Percentiles rank a stretch among this genome's conserved stretches.
These are phyloP conservation scores for Notolabrus celidotus DNA, from an alignment of 2,797 vertebrate genomes.

Conservation along the genomic window DNA sequence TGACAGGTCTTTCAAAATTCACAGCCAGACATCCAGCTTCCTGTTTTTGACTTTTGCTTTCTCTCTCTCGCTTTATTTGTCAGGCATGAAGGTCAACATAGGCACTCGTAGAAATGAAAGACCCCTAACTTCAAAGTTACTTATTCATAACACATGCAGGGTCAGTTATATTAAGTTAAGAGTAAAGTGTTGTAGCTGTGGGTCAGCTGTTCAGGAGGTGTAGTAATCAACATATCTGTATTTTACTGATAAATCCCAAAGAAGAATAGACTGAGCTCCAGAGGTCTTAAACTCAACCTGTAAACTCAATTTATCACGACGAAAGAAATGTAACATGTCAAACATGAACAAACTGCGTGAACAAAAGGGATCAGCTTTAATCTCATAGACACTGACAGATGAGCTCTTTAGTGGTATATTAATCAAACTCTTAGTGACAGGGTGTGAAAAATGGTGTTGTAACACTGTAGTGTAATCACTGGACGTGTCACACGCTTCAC, in stretches of 20 bases:
- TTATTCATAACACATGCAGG: background rate
- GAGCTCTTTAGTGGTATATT: background rate
- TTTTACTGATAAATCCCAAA: background rate
- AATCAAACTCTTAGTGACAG: slow-evolving; percentile 5
- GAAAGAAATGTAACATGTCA: background rate
- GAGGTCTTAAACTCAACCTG: background rate
- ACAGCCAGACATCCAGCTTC: background rate
- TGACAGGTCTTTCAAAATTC: background rate
- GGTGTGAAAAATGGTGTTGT: slow-evolving; percentile 20
- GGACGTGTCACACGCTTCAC: background rate
- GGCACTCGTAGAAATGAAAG: background rate
- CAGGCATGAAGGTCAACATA: background rate
- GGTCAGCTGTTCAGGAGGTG: background rate
- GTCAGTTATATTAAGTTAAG: background rate
- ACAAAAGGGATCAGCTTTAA: slow-evolving; percentile 9
- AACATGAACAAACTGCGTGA: background rate
- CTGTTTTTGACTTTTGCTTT: background rate
- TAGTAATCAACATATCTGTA: background rate
- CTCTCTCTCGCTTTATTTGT: background rate
- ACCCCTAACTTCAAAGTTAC: background rate
- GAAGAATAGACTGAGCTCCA: background rate
- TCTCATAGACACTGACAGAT: slow-evolving; percentile 19
- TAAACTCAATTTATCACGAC: background rate
- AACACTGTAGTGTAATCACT: slow-evolving; percentile 3
- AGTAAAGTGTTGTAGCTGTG: background rate